Evolutionary conservation across 2,113 vertebrate species (phyloP).

Genomic region (Axis porcinus): DNA sequence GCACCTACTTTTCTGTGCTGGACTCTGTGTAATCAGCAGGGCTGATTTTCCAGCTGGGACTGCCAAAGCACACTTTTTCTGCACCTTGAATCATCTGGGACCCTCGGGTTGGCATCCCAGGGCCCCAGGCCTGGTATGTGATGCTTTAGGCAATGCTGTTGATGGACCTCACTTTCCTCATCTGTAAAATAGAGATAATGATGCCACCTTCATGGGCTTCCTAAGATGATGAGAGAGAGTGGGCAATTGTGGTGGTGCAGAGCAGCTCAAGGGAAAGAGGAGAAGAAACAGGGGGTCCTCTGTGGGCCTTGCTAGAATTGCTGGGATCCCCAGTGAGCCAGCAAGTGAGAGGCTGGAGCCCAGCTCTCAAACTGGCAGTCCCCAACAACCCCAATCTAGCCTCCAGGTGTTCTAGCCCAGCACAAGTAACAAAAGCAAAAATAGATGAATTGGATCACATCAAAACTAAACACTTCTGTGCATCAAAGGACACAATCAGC

Average conservation of each 20-base stretch:
- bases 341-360: neutral
- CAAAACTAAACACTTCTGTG: neutral
- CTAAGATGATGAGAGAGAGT: neutral
- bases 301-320: accelerated
- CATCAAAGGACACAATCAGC: neutral
- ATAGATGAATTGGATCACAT: neutral
- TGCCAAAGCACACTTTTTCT: neutral
- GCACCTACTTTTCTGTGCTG: neutral
- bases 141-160: neutral
- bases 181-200: neutral
- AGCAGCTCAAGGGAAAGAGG: neutral
- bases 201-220: neutral
- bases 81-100: neutral
- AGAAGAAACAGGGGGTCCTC: neutral
- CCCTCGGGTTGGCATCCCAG: neutral
- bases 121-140: neutral
- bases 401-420: neutral
- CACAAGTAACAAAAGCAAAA: neutral
- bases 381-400: neutral
- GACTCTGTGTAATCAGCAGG: neutral
- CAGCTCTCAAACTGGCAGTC: neutral
- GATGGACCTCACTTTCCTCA: neutral
- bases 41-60: neutral
- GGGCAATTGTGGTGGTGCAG: neutral
- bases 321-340: neutral